Evolutionary conservation across 2,797 vertebrate genomes (phyloP).

Genomic region (Macroramphosus scolopax): DNA sequence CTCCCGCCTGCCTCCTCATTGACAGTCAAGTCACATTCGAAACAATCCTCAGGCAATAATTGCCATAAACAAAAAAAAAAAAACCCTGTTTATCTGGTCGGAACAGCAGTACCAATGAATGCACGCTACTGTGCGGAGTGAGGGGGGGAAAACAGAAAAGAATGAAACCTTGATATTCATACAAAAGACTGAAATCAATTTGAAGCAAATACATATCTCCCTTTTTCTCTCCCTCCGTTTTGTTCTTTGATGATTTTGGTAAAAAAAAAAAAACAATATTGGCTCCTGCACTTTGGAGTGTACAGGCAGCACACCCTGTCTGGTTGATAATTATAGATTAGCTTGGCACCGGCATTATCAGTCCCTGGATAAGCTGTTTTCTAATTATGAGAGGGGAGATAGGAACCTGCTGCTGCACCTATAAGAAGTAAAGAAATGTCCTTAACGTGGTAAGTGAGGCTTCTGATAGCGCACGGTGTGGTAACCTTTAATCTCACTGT

Average conservation of each 20-base stretch:
- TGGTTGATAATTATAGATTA: constrained; percentile 68
- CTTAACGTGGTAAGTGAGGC: constrained; percentile 23
- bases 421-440: constrained; percentile 18
- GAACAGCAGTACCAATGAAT: constrained; percentile 76
- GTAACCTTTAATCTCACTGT: constrained; percentile 17
- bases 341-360: constrained; percentile 54
- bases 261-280: constrained; percentile 41
- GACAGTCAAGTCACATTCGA: constrained; percentile 74
- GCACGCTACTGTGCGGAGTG: constrained; percentile 55
- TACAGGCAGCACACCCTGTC: constrained; percentile 45
- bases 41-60: constrained; percentile 81
- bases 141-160: constrained; percentile 38
- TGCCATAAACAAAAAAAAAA: constrained; percentile 76
- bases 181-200: constrained; percentile 78
- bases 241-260: constrained; percentile 51
- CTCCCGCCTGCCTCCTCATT: constrained; percentile 63
- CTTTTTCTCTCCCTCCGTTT: constrained; percentile 37
- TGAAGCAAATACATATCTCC: constrained; percentile 57
- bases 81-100: constrained; percentile 74
- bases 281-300: constrained; percentile 49
- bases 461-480: constrained; percentile 13
- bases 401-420: constrained; percentile 34
- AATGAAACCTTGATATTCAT: constrained; percentile 74
- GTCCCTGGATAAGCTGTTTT: constrained; percentile 55
- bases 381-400: constrained; percentile 60